Evolutionary conservation across 2,113 vertebrate genomes (phyloP).

Genomic region (Gymnocephalus cernua): DNA sequence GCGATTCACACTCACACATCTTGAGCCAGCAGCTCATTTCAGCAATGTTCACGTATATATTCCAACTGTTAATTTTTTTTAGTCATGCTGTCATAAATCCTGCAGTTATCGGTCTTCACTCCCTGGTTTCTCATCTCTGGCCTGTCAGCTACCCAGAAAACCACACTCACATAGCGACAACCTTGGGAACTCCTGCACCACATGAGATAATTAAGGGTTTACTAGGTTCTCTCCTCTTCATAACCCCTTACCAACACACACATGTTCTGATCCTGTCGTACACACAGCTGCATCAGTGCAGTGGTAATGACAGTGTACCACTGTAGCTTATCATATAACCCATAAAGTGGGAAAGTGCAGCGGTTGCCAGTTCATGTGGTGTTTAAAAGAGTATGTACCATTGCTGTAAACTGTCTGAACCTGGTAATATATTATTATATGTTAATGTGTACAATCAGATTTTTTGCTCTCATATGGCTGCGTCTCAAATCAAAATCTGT

Average conservation of each 20-base stretch:
- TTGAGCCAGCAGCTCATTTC: slow-evolving; percentile 1
- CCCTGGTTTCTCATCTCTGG: slow-evolving; percentile 17
- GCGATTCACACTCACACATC: not conserved
- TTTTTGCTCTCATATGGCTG: not conserved
- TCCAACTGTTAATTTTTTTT: not conserved
- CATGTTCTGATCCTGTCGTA: not conserved
- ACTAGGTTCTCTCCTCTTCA: slow-evolving; percentile 30
- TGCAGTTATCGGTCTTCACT: not conserved
- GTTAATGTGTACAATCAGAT: slow-evolving; percentile 21
- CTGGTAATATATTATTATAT: slow-evolving; percentile 26
- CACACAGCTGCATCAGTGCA: slow-evolving; percentile 45
- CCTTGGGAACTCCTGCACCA: slow-evolving; percentile 61
- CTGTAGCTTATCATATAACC: slow-evolving; percentile 59
- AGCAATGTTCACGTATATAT: slow-evolving; percentile 7
- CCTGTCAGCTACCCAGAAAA: slow-evolving; percentile 46
- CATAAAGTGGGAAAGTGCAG: slow-evolving; percentile 50
- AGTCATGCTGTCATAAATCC: not conserved
- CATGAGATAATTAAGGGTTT: slow-evolving; percentile 78
- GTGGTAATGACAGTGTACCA: slow-evolving; percentile 66
- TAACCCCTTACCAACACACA: not conserved
- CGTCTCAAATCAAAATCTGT: not conserved
- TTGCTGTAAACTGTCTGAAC: slow-evolving; percentile 45
- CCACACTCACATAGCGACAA: slow-evolving; percentile 48
- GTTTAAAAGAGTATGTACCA: slow-evolving; percentile 25
- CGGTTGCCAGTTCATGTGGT: slow-evolving; percentile 42